phyloP scores from a whole-genome alignment of 2,888 invertebrate species.

The Lasius fuliginosus region DNA sequence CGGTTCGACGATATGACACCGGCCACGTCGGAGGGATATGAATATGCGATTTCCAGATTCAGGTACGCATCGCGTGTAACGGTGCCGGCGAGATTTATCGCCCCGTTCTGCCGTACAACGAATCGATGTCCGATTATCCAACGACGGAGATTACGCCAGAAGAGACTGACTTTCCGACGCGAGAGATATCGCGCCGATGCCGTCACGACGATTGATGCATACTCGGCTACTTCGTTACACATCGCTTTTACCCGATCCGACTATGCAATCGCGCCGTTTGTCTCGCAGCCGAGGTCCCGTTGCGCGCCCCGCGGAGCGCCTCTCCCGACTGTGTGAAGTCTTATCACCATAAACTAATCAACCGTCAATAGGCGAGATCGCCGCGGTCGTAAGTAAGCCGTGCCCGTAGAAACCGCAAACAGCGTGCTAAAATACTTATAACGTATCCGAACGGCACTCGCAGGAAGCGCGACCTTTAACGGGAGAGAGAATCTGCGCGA shows the following conservation, averaged over 20 bases:
- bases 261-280: constrained; percentile 50
- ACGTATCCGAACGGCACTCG: constrained; percentile 36
- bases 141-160: constrained; percentile 53
- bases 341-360: constrained; percentile 78
- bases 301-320: constrained; percentile 58
- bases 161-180: constrained; percentile 57
- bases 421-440: constrained; percentile 49
- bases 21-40: constrained; percentile 18
- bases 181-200: constrained; percentile 62
- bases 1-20: constrained; percentile 34
- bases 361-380: constrained; percentile 68
- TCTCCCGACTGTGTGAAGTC: constrained; percentile 65
- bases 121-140: constrained; percentile 50
- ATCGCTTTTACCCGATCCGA: constrained; percentile 59
- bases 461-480: constrained; percentile 65
- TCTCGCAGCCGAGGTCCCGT: constrained; percentile 58
- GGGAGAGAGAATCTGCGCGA: constrained; percentile 60
- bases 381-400: constrained; percentile 62
- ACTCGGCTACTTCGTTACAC: constrained; percentile 75
- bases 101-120: constrained; percentile 20
- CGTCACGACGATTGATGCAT: constrained; percentile 71
- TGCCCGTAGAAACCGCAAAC: constrained; percentile 53
- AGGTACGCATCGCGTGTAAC: constrained; percentile 65
- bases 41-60: constrained; percentile 53
- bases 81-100: constrained; percentile 68